A percentile compares a stretch with the other conserved stretches of the same genome.
Evolutionary conservation across 2,888 invertebrate species (phyloP).

Genomic region (Ernsta delagoae): DNA sequence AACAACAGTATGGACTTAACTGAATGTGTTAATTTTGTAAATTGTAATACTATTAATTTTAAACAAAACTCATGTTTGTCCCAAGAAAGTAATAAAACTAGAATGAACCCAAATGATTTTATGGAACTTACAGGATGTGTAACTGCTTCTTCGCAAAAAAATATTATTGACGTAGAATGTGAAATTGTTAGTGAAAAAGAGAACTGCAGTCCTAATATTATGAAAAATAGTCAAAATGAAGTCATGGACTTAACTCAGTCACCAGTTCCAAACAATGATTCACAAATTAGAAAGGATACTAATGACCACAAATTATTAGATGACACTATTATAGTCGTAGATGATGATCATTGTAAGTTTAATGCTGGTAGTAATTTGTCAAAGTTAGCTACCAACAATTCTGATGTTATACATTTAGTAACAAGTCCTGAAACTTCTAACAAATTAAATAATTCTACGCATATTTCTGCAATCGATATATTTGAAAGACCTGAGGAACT

Average conservation of each 20-base stretch:
- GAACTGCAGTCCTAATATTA: constrained; percentile 4
- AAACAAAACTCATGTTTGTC: constrained; percentile 42
- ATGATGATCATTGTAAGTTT: no score
- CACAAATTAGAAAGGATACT: constrained; percentile 21
- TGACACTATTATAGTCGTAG: no score
- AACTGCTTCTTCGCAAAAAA: constrained; percentile 46
- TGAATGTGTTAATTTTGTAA: constrained; percentile 50
- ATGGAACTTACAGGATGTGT: constrained; percentile 74
- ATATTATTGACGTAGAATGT: constrained; percentile 39
- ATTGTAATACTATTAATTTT: constrained; percentile 39
- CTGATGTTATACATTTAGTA: not conserved
- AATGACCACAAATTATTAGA: constrained; percentile 43
- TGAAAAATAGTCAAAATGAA: constrained; percentile 33
- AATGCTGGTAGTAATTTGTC: no score
- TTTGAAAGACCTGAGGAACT: not conserved
- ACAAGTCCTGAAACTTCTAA: not conserved
- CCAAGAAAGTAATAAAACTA: constrained; percentile 51
- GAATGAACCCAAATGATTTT: constrained; percentile 60
- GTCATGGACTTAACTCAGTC: constrained; percentile 64
- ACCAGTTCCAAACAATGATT: constrained; percentile 51
- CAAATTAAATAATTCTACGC: not conserved
- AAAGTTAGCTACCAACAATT: no score
- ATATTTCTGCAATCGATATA: not conserved
- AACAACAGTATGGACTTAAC: constrained; percentile 60
- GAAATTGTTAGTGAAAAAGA: not conserved